These are phyloP conservation scores for Stictonetta naevosa DNA, from an alignment of 2,113 vertebrate species.

Conservation along the genomic window DNA sequence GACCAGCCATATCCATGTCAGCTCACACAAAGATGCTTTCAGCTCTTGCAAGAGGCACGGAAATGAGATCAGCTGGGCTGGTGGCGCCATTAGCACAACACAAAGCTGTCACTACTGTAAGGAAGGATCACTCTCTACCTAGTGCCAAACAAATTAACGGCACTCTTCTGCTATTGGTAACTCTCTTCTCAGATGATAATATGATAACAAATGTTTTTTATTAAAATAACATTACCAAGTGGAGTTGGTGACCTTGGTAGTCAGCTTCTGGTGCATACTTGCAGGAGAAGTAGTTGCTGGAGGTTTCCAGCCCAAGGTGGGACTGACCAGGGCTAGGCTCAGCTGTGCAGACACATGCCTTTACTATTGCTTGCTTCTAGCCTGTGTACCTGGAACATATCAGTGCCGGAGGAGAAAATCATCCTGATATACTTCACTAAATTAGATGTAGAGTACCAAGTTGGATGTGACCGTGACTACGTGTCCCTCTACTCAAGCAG, in stretches of 20 bases:
- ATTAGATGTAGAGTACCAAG: neutral
- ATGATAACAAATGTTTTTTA: no score
- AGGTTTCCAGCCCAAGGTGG: neutral
- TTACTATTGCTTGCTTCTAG: neutral
- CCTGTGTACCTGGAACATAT: neutral
- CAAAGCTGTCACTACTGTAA: neutral
- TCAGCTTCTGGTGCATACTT: neutral
- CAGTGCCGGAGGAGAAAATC: neutral
- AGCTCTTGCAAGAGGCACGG: neutral
- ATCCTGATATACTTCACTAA: neutral
- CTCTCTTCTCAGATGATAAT: neutral
- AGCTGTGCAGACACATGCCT: neutral
- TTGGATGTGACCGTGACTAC: neutral
- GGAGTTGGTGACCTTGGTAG: neutral
- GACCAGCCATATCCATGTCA: neutral
- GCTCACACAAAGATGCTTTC: neutral
- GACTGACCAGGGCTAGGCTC: neutral
- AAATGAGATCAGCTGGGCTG: neutral
- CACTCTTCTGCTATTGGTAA: neutral
- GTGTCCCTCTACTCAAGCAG: neutral
- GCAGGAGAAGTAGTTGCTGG: neutral
- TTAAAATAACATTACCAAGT: neutral
- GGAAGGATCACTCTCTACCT: neutral
- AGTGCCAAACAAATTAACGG: neutral
- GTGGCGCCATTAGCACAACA: accelerated